These are phyloP conservation scores for Oncorhynchus keta DNA, from an alignment of 2,113 vertebrate genomes.

Conservation along the genomic window DNA sequence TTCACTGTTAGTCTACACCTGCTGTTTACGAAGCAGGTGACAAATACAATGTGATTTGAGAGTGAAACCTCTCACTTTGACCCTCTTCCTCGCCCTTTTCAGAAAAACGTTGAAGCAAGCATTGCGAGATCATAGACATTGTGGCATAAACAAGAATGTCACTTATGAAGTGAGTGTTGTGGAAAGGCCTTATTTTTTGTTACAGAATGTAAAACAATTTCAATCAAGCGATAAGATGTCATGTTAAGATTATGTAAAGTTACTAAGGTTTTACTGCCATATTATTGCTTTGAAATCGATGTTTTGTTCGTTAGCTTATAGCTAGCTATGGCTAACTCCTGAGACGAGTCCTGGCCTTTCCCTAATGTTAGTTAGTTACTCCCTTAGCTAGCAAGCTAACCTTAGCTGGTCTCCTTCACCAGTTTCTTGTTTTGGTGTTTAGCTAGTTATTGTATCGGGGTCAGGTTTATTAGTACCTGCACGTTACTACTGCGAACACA, in stretches of 20 bases:
- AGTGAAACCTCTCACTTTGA: too few species aligned
- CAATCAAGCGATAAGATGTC: neutral
- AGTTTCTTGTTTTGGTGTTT: too few species aligned
- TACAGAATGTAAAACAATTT: neutral
- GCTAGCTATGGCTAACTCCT: neutral
- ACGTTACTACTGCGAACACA: too few species aligned
- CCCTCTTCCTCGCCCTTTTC: neutral
- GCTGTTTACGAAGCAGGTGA: too few species aligned
- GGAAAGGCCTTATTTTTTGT: neutral
- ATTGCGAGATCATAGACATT: neutral
- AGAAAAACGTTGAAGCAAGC: neutral
- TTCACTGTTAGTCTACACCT: too few species aligned
- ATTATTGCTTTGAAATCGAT: neutral
- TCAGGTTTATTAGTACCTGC: too few species aligned
- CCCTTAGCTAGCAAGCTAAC: neutral
- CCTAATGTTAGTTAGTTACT: neutral
- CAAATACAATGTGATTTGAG: too few species aligned
- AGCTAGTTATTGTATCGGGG: too few species aligned
- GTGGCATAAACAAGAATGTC: slow-evolving; percentile 80
- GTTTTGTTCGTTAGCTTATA: neutral
- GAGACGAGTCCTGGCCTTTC: too few species aligned
- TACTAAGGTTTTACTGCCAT: neutral
- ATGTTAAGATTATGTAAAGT: neutral
- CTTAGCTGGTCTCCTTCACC: neutral
- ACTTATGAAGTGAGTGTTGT: slow-evolving; percentile 80